Evolutionary conservation across 92 coral and sea anemone species (phyloP).

Genomic region (Epizoanthus illoricatus): DNA sequence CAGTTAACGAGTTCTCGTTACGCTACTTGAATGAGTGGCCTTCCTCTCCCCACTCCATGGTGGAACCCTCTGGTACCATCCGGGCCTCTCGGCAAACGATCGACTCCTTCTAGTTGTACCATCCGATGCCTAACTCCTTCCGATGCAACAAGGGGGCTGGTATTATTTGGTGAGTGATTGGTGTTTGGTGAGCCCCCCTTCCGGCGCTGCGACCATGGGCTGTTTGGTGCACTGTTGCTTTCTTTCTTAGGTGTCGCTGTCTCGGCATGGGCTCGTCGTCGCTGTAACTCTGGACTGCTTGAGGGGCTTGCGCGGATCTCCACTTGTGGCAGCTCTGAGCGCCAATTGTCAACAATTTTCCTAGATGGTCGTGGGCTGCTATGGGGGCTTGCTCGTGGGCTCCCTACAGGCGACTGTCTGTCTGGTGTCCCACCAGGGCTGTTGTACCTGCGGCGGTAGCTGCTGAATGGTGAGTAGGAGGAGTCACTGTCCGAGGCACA

Average conservation of each 20-base stretch:
- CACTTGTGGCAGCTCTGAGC: slow-evolving; percentile 32
- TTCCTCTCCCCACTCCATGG: slow-evolving; percentile 79
- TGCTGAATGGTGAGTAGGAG: slow-evolving; percentile 84
- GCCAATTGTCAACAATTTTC: slow-evolving; percentile 49
- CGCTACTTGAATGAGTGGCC: slow-evolving; percentile 84
- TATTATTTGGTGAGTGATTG: slow-evolving; percentile 53
- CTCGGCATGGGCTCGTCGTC: slow-evolving; percentile 43
- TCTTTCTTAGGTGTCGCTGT: slow-evolving; percentile 54
- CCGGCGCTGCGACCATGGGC: slow-evolving; percentile 94
- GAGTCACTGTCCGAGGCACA: slow-evolving; percentile 97
- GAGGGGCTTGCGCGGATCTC: slow-evolving; percentile 52
- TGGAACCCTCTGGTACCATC: slow-evolving; percentile 96
- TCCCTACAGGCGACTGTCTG: slow-evolving; percentile 60
- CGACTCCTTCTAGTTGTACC: slow-evolving; percentile 90
- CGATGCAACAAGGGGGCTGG: slow-evolving; percentile 81
- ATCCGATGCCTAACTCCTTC: slow-evolving; percentile 79
- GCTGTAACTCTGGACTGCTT: slow-evolving; percentile 82
- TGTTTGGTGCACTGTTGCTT: slow-evolving; percentile 85
- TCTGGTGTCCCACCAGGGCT: slow-evolving; percentile 57
- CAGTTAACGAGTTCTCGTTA: slow-evolving; percentile 12
- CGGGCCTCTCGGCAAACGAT: slow-evolving; percentile 93
- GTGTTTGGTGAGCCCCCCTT: slow-evolving; percentile 71
- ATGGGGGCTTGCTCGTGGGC: slow-evolving; percentile 67
- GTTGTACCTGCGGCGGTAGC: slow-evolving; percentile 79
- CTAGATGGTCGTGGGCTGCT: slow-evolving; percentile 46